Evolutionary conservation across 2,797 vertebrate species (phyloP), one percentile per base, ranked within the genome.

Genomic region (Rhinatrema bivittatum): DNA sequence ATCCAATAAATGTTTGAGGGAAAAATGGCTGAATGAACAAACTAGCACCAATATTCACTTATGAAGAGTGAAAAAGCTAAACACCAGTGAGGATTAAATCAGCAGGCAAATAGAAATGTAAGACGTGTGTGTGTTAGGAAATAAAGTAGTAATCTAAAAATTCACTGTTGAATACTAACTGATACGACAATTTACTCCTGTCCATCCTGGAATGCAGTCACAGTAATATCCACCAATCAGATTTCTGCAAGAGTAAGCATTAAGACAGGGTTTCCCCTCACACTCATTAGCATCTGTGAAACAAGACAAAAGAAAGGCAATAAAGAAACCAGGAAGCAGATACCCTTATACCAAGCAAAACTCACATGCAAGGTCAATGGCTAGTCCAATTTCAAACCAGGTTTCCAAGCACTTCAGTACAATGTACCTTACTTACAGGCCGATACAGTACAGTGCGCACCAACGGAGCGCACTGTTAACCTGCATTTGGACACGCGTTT

Each of bases 191-290:
- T 94, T 89, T 72, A 65, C 70, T 82, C 94, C 94, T 79, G 77
- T 87, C 94, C 93, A 97, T 93, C 93, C 92, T 58, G 56, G 90
- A 79, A 89, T 80, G 87, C 93, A 98, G 87, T 79, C 72, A 84
- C 94, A 98, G 87, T 86, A 90, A 94, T 93, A 97, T 93, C 94
- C 91, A 86, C 93, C 94, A 94, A 96, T 94, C 84, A 97, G 84
- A 90, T 97, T 95, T 97, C 96, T 98, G 91, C 94, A 98, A 88
- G 86, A 84, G 74, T 88, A 90, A 90, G 94, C 88, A 73, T 94
- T 88, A 86, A 85, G 74, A 86, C 94, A 98, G 80, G 91, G 88
- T 79, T 84, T 90, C 77, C 80, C 86, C 56, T 72, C 68, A 68
- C 93, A 98, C 81, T 98, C 94, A 91, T 92, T 89, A 85, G 90